A percentile compares a stretch with the other conserved stretches of the same genome.
These are phyloP conservation scores for Erebia aethiops DNA, from an alignment of 2,888 invertebrate genomes.

Conservation along the genomic window DNA sequence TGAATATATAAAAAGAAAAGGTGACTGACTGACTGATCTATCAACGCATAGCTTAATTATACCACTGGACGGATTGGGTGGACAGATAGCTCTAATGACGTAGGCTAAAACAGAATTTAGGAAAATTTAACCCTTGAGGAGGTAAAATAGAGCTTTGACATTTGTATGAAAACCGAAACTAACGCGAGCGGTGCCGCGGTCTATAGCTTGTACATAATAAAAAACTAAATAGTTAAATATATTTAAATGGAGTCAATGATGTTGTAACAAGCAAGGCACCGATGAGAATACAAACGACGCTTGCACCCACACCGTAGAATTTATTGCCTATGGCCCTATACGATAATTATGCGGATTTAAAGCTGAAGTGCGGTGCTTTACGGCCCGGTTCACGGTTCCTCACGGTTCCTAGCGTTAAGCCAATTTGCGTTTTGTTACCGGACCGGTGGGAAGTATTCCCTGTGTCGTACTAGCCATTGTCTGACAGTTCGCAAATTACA, in stretches of 20 bases:
- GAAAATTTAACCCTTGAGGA: too few species aligned
- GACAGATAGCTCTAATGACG: too few species aligned
- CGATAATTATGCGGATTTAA: slow-evolving; percentile 79
- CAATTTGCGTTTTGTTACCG: slow-evolving; percentile 63
- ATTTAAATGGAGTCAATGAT: slow-evolving; percentile 48
- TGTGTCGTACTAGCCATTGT: slow-evolving; percentile 42
- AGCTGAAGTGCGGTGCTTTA: slow-evolving; percentile 69
- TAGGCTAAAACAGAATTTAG: too few species aligned
- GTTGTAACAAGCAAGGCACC: slow-evolving; percentile 51
- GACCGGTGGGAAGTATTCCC: slow-evolving; percentile 56
- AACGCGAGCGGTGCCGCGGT: too few species aligned
- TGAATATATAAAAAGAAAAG: too few species aligned
- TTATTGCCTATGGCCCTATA: slow-evolving; percentile 75
- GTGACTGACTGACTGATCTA: too few species aligned
- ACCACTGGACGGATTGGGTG: too few species aligned
- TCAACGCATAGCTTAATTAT: too few species aligned
- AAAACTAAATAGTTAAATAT: slow-evolving; percentile 15
- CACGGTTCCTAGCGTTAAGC: slow-evolving; percentile 56
- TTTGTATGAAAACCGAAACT: too few species aligned
- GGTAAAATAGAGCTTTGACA: too few species aligned
- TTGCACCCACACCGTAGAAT: slow-evolving; percentile 61
- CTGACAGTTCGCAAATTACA: not conserved
- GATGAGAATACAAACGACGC: slow-evolving; percentile 54
- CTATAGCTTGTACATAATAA: not conserved
- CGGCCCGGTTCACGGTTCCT: slow-evolving; percentile 69